Evolutionary conservation across 2,888 invertebrate species (phyloP).

Genomic region (Dicycla oo): DNA sequence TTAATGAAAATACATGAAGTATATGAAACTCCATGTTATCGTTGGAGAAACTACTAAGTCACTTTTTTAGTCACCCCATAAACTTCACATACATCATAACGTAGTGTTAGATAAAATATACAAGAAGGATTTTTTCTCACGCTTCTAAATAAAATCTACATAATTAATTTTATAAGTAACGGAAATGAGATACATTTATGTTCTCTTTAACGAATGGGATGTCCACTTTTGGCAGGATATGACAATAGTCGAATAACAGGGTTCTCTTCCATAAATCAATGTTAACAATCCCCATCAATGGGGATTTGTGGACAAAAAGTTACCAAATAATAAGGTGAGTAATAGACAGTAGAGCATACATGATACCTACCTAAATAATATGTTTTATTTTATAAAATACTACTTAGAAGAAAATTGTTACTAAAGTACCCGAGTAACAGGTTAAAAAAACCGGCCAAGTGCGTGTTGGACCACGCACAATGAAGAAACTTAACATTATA

Average conservation of each 20-base stretch:
- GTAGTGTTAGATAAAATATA: neutral
- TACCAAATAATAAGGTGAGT: no score
- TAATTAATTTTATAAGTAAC: constrained; percentile 6
- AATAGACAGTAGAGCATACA: neutral
- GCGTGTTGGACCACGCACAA: no score
- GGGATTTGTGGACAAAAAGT: no score
- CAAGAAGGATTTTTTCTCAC: constrained; percentile 20
- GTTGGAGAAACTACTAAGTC: neutral
- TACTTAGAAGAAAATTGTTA: neutral
- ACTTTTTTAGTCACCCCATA: neutral
- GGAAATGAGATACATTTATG: constrained; percentile 26
- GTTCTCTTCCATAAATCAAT: no score
- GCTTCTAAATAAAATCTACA: constrained; percentile 20
- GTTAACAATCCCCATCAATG: no score
- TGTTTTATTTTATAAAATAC: neutral
- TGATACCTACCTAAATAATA: neutral
- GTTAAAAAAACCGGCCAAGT: neutral
- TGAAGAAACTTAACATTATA: no score
- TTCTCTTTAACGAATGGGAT: constrained; percentile 11
- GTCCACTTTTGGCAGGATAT: constrained; percentile 32
- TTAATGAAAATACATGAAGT: neutral
- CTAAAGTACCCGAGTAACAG: neutral
- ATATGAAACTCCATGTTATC: neutral
- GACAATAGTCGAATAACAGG: constrained; percentile 14
- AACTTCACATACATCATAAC: neutral